Conservation (phyloP, 2,888 invertebrate species). For the Dusona sp. region DNA sequence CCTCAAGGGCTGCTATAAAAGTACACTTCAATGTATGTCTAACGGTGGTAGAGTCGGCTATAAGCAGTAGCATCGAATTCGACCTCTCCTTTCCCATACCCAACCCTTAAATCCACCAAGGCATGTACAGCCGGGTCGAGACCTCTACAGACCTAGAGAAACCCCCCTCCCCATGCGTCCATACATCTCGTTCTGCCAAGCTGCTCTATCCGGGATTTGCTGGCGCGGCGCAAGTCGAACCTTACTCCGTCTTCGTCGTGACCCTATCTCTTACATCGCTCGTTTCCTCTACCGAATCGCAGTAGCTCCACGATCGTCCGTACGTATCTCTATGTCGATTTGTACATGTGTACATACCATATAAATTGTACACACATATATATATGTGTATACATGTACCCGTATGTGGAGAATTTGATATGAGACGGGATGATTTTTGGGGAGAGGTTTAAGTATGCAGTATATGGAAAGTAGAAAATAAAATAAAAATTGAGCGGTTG, state of each 20-base stretch:
- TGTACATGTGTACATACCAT: slow-evolving; percentile 1
- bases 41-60: slow-evolving; percentile 13
- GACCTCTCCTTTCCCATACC: slow-evolving; percentile 26
- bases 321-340: slow-evolving; percentile 21
- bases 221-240: slow-evolving; percentile 69
- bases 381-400: background rate
- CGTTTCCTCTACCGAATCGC: slow-evolving; percentile 62
- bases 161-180: slow-evolving; percentile 60
- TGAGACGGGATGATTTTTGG: background rate
- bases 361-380: slow-evolving; percentile 4
- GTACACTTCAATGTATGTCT: slow-evolving; percentile 5
- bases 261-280: slow-evolving; percentile 67
- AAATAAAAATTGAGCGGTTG: background rate
- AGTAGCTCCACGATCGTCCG: background rate
- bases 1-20: slow-evolving; percentile 1
- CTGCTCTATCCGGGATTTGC: slow-evolving; percentile 72
- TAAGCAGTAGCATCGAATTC: slow-evolving; percentile 26
- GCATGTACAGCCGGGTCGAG: slow-evolving; percentile 27
- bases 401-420: background rate
- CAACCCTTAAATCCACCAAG: slow-evolving; percentile 38
- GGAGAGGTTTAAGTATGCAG: background rate
- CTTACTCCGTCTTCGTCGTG: slow-evolving; percentile 68
- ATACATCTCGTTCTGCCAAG: slow-evolving; percentile 71
- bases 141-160: slow-evolving; percentile 26
- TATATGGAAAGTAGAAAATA: background rate